These are phyloP conservation scores for Anthonomus grandis DNA, from an alignment of 1,140 invertebrate genomes.

Conservation along the genomic window DNA sequence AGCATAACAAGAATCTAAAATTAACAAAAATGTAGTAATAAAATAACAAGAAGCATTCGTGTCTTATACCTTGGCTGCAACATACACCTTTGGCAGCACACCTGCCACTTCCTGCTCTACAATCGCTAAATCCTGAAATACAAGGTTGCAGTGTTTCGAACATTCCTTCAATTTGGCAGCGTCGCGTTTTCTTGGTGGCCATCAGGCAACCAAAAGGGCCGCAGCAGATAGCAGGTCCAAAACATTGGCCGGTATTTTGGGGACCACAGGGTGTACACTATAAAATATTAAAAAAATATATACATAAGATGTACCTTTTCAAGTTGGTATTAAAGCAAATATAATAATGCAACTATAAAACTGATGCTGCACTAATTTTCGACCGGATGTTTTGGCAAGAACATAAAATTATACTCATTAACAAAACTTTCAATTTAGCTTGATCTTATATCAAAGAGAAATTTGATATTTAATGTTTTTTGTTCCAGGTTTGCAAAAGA, in stretches of 20 bases:
- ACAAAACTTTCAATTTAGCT: no score
- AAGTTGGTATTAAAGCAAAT: no score
- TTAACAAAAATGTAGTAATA: constrained; percentile 8
- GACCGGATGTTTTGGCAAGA: no score
- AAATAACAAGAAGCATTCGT: background rate
- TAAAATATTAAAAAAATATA: constrained; percentile 30
- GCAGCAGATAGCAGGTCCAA: constrained; percentile 55
- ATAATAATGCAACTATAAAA: no score
- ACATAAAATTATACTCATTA: no score
- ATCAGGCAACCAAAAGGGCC: constrained; percentile 54
- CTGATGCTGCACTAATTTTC: background rate
- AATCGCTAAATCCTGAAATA: constrained; percentile 52
- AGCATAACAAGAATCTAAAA: constrained; percentile 49
- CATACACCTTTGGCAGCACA: constrained; percentile 55
- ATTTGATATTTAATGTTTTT: no score
- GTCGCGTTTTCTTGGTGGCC: constrained; percentile 51
- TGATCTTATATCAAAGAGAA: no score
- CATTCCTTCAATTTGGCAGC: constrained; percentile 47
- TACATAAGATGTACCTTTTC: no score
- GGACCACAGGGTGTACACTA: constrained; percentile 54
- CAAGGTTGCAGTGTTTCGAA: constrained; percentile 51
- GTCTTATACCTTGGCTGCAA: constrained; percentile 53
- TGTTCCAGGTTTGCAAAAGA: no score
- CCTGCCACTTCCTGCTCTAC: constrained; percentile 52
- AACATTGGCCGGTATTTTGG: constrained; percentile 52